Evolutionary conservation across 2,888 invertebrate genomes (phyloP).

Genomic region (Oasisia sp.): DNA sequence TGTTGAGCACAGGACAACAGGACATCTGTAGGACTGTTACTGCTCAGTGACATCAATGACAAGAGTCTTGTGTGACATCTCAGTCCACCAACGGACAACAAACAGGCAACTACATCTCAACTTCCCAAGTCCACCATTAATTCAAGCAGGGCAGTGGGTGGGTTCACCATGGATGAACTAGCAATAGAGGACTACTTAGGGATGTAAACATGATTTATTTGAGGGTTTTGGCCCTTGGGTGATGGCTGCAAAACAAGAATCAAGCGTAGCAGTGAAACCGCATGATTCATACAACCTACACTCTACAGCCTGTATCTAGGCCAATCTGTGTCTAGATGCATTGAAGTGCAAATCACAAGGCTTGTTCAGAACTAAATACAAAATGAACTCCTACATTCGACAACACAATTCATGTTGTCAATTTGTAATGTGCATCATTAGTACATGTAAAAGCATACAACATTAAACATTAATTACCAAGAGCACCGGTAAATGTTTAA

Average conservation of each 20-base stretch:
- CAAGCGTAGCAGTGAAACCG: not conserved
- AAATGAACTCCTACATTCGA: no score
- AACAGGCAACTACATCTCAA: no score
- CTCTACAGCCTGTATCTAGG: not conserved
- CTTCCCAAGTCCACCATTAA: no score
- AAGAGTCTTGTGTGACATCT: not conserved
- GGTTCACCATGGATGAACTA: not conserved
- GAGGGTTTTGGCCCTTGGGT: not conserved
- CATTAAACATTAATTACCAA: no score
- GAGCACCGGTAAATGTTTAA: not conserved
- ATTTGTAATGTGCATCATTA: no score
- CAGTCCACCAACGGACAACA: not conserved
- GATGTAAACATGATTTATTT: not conserved
- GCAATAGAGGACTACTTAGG: not conserved
- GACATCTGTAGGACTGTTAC: not conserved
- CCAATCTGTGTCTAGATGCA: not conserved
- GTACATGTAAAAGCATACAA: no score
- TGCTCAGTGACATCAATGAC: not conserved
- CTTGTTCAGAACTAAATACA: no score
- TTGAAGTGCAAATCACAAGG: no score
- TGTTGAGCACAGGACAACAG: not conserved
- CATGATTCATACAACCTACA: not conserved
- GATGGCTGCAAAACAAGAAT: not conserved
- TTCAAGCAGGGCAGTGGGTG: not conserved
- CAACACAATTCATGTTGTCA: no score